These are phyloP conservation scores for Poecilia picta DNA, from an alignment of 2,797 vertebrate genomes.

Conservation along the genomic window DNA sequence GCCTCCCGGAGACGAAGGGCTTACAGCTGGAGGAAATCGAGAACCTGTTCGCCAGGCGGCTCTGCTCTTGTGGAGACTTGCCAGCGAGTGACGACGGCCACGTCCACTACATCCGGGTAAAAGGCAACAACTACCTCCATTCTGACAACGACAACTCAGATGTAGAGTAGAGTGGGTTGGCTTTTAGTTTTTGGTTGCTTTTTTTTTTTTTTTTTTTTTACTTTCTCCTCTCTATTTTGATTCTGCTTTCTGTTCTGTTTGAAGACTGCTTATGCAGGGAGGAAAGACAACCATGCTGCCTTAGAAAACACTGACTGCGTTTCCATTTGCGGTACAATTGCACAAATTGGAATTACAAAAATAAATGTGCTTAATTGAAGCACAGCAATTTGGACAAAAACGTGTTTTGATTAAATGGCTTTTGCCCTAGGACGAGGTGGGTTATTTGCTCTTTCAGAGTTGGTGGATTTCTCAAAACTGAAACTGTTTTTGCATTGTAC, in stretches of 20 bases:
- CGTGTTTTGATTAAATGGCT: no score
- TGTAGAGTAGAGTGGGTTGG: conserved; percentile 80
- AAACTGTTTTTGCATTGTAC: no score
- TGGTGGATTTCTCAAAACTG: no score
- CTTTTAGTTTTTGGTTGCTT: neutral
- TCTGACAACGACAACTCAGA: conserved; percentile 92
- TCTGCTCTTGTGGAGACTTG: conserved; percentile 89
- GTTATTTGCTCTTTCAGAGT: no score
- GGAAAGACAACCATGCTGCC: neutral
- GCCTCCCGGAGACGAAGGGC: conserved; percentile 95
- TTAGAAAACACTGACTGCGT: neutral
- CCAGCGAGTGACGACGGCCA: conserved; percentile 57
- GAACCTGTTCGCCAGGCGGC: conserved; percentile 85
- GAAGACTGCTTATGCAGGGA: neutral
- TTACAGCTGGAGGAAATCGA: conserved; percentile 95
- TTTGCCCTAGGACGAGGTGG: no score
- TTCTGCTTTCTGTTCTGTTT: conserved; percentile 19
- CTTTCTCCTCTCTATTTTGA: conserved; percentile 7
- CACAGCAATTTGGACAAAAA: no score
- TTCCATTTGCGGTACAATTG: no score
- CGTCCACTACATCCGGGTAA: conserved; percentile 93
- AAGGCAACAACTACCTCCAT: conserved; percentile 88
- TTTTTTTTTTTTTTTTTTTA: neutral
- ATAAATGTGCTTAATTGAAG: no score
- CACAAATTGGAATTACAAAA: no score